Conservation (phyloP, 2,797 vertebrate genomes). For the Decapterus maruadsi region DNA sequence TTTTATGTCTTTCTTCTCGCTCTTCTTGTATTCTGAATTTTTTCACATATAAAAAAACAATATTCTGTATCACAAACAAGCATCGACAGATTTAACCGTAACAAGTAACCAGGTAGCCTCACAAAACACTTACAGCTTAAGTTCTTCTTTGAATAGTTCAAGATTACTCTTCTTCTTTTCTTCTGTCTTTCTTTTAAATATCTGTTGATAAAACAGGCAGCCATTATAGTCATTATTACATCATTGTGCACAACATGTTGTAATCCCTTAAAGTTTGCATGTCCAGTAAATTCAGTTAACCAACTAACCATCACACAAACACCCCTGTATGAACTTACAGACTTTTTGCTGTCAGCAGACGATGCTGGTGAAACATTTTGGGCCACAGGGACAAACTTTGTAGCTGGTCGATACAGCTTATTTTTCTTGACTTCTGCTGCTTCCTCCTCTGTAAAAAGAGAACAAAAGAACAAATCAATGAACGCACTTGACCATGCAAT, state of each 20-base stretch:
- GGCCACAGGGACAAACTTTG: conserved; percentile 77
- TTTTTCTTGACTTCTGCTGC: conserved; percentile 83
- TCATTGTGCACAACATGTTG: not conserved
- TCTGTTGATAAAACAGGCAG: conserved; percentile 63
- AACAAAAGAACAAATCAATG: not conserved
- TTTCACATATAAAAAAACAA: conserved; percentile 15
- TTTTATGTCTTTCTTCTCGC: conserved; percentile 87
- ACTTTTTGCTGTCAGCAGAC: conserved; percentile 78
- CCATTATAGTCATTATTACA: not conserved
- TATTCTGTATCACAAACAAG: not conserved
- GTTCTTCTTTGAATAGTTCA: conserved; percentile 89
- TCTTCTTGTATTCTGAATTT: conserved; percentile 87
- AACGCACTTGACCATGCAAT: not conserved
- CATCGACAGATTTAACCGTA: not conserved
- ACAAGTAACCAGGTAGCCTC: not conserved
- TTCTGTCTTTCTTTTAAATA: conserved; percentile 84
- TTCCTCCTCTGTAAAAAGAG: conserved; percentile 82
- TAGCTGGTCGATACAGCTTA: conserved; percentile 85
- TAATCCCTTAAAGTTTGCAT: not conserved
- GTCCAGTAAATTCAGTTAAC: not conserved
- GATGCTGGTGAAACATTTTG: conserved; percentile 68
- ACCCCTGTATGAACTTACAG: conserved; percentile 73
- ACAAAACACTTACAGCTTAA: conserved; percentile 83
- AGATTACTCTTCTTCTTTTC: conserved; percentile 91
- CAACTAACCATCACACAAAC: not conserved